Evolutionary conservation across 2,113 vertebrate genomes (phyloP), one percentile per base, ranked within the genome.

Genomic region (Tragelaphus scriptus): DNA sequence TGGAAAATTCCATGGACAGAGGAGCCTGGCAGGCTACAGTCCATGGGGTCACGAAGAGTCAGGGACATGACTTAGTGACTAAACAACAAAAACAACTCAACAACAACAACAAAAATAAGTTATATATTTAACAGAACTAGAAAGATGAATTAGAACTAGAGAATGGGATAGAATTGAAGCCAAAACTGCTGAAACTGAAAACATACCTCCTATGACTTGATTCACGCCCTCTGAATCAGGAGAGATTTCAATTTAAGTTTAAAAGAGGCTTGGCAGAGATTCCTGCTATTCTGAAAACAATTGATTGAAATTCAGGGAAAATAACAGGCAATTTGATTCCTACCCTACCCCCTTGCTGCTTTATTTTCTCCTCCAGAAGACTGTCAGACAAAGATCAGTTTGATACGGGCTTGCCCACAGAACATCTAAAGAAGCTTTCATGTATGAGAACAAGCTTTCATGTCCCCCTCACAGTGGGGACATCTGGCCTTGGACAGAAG

Each of bases 261-360:
- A 97, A 88, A 98, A 95, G 10, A 92, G 65, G 28, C 44, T 94
- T 96, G 59, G 68, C 55, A 91, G 75, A 88, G 40, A 79, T 97
- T 94, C 91, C 85, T 94, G 65, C 86, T 96, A 97, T 94, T 97
- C 91, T 96, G 71, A 92, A 98, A 91, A 93, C 79, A 88, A 36
- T 0, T 82, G 55, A 93, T 3, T 92, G 80, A 97, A 96, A 96
- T 89, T 85, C 77, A 92, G 51, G 58, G 82, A 97, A 97, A 97
- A 93, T 21, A 94, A 96, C 56, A 91, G 9, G 28, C 55, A 94
- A 40, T 92, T 55, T 55, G 40, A 71, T 91, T 91, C 56, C 88
- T 47, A 94, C 65, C 28, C 75, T 25, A 91, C 32, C 53, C 82
- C 63, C 10, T 59, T 6, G 26, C 11, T 47, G 19, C 19, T 65